Evolutionary conservation across 2,797 vertebrate genomes (phyloP).

Genomic region (Rhadinocentrus ornatus): DNA sequence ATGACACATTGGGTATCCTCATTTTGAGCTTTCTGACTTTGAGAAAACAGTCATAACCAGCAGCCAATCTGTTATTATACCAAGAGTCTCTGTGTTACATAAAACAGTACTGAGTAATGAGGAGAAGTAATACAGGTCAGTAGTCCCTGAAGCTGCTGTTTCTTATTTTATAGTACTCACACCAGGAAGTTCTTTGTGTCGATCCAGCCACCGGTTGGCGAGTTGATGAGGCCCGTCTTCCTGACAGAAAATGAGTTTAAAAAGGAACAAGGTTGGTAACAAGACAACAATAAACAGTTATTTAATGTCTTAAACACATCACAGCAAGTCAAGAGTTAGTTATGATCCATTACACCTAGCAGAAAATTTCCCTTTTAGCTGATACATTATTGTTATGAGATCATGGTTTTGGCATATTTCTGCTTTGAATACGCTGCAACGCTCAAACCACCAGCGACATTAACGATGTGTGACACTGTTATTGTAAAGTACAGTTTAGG

Average conservation of each 20-base stretch:
- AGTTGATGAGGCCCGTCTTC: slow-evolving; percentile 93
- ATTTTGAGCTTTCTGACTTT: no score
- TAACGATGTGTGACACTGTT: neutral
- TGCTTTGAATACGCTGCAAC: neutral
- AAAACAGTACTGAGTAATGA: no score
- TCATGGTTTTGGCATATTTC: neutral
- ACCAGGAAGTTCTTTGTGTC: slow-evolving; percentile 94
- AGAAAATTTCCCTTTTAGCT: neutral
- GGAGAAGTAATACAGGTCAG: neutral
- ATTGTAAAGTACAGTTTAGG: neutral
- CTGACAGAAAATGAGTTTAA: slow-evolving; percentile 98
- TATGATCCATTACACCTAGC: neutral
- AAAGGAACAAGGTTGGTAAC: slow-evolving; percentile 92
- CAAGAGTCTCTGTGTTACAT: no score
- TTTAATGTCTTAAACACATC: neutral
- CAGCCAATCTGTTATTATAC: no score
- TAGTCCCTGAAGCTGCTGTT: neutral
- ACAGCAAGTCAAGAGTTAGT: neutral
- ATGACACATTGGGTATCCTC: no score
- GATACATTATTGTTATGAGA: neutral
- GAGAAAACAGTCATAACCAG: no score
- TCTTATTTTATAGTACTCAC: slow-evolving; percentile 85
- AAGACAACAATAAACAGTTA: fast-evolving
- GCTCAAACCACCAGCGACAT: neutral
- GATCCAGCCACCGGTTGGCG: slow-evolving; percentile 96